Percentiles rank a stretch among this genome's conserved stretches.
Conservation (phyloP, 2,797 vertebrate species). For the Ispidina picta region DNA sequence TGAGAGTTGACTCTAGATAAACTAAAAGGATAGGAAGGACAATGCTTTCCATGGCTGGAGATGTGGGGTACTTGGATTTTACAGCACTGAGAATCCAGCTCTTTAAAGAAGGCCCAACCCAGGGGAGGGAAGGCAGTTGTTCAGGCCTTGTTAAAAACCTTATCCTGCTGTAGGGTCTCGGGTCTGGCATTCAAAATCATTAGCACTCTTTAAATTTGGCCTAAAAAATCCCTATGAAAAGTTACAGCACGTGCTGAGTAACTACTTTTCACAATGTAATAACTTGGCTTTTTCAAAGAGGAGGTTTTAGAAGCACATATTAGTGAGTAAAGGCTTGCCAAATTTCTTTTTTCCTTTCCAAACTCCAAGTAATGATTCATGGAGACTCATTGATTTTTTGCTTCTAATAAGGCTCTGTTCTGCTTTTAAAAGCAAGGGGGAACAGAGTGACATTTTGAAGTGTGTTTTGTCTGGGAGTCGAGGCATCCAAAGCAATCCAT, state of each 20-base stretch:
- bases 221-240: constrained; percentile 55
- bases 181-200: constrained; percentile 56
- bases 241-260: constrained; percentile 62
- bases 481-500: background rate
- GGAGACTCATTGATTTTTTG: constrained; percentile 38
- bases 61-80: background rate
- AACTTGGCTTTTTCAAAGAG: constrained; percentile 49
- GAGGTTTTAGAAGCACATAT: constrained; percentile 45
- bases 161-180: constrained; percentile 52
- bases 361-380: constrained; percentile 30
- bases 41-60: background rate
- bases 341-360: constrained; percentile 54
- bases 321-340: constrained; percentile 42
- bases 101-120: background rate
- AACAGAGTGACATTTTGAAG: background rate
- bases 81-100: background rate
- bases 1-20: background rate
- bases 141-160: constrained; percentile 50
- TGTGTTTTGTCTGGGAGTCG: constrained; percentile 24
- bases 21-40: background rate
- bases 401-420: constrained; percentile 46
- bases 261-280: constrained; percentile 61
- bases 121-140: background rate
- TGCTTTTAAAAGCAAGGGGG: background rate
- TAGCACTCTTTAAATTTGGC: constrained; percentile 66